Evolutionary conservation across 2,888 invertebrate species (phyloP).

Genomic region (Acheta domesticus): DNA sequence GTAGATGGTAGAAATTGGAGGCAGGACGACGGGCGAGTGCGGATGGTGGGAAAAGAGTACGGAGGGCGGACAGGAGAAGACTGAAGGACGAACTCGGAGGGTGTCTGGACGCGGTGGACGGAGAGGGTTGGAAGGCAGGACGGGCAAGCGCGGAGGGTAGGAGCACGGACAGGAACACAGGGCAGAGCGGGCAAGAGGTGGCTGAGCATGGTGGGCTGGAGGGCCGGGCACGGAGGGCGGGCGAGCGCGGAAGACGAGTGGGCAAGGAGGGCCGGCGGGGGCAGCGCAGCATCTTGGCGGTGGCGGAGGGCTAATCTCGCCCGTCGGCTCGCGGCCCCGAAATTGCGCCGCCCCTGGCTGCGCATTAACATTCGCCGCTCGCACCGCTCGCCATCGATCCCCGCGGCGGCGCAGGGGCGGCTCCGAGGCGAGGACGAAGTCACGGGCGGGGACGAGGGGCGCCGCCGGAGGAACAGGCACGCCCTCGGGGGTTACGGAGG

Average conservation of each 20-base stretch:
- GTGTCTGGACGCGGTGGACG: not conserved
- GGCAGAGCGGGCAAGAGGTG: not conserved
- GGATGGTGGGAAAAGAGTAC: too few species aligned
- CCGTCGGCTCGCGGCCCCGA: not conserved
- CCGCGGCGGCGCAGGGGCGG: not conserved
- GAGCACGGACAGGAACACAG: not conserved
- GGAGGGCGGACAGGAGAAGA: not conserved
- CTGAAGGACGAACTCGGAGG: not conserved
- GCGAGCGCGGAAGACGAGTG: not conserved
- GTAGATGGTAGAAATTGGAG: too few species aligned
- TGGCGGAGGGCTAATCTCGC: not conserved
- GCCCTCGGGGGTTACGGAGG: too few species aligned
- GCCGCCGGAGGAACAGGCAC: too few species aligned
- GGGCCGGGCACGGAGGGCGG: not conserved
- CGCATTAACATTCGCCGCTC: slow-evolving; percentile 18
- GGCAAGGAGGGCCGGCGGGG: not conserved
- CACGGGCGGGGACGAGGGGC: too few species aligned
- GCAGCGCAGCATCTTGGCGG: not conserved
- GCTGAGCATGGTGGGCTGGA: not conserved
- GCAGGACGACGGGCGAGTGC: too few species aligned
- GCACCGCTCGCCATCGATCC: not conserved
- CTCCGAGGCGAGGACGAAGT: too few species aligned
- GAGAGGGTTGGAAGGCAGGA: not conserved
- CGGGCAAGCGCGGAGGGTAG: not conserved
- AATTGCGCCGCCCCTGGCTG: not conserved